A percentile compares a stretch with the other conserved stretches of the same genome.
These are phyloP conservation scores for Eristalis pertinax DNA, from an alignment of 2,888 invertebrate species.

Conservation along the genomic window DNA sequence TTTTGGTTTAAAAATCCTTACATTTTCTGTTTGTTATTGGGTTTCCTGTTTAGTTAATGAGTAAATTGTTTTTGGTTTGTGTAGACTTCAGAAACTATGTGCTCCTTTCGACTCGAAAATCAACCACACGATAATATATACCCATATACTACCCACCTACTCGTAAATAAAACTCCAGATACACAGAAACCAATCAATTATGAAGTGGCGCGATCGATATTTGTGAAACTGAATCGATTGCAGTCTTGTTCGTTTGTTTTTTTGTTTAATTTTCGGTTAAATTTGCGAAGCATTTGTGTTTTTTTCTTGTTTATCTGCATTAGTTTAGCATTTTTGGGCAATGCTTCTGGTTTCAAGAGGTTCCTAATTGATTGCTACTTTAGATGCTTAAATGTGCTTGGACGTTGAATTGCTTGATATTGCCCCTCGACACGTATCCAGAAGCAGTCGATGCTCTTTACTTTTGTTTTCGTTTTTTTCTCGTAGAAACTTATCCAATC, in stretches of 20 bases:
- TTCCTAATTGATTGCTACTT: not conserved
- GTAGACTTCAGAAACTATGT: not conserved
- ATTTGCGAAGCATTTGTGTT: not conserved
- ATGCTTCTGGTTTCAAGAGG: not conserved
- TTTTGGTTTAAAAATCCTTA: not conserved
- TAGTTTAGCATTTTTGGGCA: not conserved
- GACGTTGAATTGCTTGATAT: not conserved
- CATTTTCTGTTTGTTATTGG: slow-evolving; percentile 22
- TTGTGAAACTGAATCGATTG: not conserved
- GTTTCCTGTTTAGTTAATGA: slow-evolving; percentile 1
- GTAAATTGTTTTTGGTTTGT: not conserved
- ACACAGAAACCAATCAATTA: not conserved
- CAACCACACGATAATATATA: not conserved
- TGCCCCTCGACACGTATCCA: not conserved
- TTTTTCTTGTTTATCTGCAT: not conserved
- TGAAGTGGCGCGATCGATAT: not conserved
- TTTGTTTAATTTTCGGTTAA: not conserved
- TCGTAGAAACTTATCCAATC: not conserved
- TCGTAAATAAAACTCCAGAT: not conserved
- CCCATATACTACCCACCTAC: not conserved
- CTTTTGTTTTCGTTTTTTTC: not conserved
- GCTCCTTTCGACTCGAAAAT: not conserved
- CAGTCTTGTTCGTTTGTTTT: slow-evolving; percentile 5
- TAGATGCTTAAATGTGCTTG: not conserved
- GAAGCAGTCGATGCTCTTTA: not conserved